Conservation (phyloP, 53 echinoderm and acorn worm genomes). For the Henricia sp. region DNA sequence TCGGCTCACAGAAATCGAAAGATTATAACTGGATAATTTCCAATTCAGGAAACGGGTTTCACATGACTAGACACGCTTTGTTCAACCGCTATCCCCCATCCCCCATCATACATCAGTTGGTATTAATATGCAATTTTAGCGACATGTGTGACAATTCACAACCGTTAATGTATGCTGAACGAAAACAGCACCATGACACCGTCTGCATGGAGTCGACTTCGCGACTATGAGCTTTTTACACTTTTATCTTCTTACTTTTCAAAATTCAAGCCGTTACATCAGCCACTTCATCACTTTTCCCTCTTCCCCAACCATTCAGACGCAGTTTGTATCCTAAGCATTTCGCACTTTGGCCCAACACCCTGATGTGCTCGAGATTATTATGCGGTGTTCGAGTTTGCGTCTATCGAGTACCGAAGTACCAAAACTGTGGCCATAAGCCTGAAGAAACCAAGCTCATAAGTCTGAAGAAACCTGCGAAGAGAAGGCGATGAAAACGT, state of each 20-base stretch:
- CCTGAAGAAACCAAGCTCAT: too few relatives aligned
- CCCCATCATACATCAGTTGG: too few relatives aligned
- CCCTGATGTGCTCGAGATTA: neutral
- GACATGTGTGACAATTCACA: neutral
- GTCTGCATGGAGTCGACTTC: neutral
- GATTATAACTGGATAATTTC: too few relatives aligned
- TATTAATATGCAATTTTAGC: too few relatives aligned
- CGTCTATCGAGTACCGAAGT: too few relatives aligned
- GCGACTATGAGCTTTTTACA: neutral
- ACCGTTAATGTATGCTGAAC: neutral
- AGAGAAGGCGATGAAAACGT: too few relatives aligned
- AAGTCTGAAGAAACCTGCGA: too few relatives aligned
- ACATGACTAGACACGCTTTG: too few relatives aligned
- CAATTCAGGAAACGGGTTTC: too few relatives aligned
- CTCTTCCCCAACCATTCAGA: neutral
- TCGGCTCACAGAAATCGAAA: too few relatives aligned
- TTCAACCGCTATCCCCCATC: too few relatives aligned
- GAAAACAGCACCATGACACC: neutral
- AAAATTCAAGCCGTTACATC: slow-evolving; percentile 11
- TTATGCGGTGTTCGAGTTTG: slow-evolving; percentile 19
- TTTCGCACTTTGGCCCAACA: slow-evolving; percentile 26
- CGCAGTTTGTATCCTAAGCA: slow-evolving; percentile 52
- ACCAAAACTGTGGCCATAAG: too few relatives aligned
- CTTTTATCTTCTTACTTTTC: neutral
- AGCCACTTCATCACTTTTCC: neutral